phyloP scores from a whole-genome alignment of 2,888 invertebrate species.

The Adelphocoris suturalis region DNA sequence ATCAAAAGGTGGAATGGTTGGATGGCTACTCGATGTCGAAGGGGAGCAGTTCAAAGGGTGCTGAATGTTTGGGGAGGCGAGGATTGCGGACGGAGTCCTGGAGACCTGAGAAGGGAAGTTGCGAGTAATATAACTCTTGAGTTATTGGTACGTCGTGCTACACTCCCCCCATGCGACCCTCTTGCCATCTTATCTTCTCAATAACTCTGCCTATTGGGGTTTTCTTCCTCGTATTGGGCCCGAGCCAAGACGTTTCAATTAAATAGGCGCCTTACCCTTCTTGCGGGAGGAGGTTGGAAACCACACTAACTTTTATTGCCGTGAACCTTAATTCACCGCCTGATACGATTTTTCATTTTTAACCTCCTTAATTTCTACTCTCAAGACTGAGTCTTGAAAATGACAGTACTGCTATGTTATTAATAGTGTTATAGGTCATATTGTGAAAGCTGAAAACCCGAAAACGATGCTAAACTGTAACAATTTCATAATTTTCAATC shows the following conservation, averaged over 20 bases:
- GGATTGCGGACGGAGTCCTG: not conserved
- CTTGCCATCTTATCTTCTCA: conserved; percentile 9
- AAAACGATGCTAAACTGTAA: too few relatives aligned
- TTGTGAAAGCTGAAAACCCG: too few relatives aligned
- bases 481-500: too few relatives aligned
- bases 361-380: too few relatives aligned
- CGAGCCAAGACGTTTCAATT: conserved; percentile 3
- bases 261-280: conserved; percentile 1
- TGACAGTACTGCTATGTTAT: too few relatives aligned
- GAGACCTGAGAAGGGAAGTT: conserved; percentile 23
- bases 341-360: too few relatives aligned
- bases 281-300: not conserved
- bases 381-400: too few relatives aligned
- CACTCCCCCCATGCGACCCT: not conserved
- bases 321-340: not conserved
- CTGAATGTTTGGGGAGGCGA: not conserved
- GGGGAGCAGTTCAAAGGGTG: not conserved
- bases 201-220: conserved; percentile 39
- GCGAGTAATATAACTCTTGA: conserved; percentile 35
- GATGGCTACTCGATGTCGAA: too few relatives aligned
- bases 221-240: conserved; percentile 20
- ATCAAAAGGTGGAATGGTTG: too few relatives aligned
- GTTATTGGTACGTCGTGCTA: conserved; percentile 20
- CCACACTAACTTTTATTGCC: conserved; percentile 16
- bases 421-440: too few relatives aligned